Conservation (phyloP, 2,113 vertebrate genomes). For the Lophura nycthemera region DNA sequence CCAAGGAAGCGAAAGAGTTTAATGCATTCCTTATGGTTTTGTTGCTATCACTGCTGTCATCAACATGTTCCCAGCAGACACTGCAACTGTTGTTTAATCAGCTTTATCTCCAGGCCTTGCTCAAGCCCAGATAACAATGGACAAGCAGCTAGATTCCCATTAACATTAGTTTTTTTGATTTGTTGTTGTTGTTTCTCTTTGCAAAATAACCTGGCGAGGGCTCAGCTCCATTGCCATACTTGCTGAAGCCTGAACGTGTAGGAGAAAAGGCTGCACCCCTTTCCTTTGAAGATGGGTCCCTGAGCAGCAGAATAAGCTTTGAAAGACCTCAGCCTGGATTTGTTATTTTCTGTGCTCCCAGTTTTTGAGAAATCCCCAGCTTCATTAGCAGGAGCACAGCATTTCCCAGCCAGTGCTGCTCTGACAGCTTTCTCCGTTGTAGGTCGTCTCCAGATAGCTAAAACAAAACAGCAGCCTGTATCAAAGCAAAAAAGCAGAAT, state of each 20-base stretch:
- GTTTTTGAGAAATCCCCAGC: neutral
- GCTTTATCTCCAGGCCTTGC: neutral
- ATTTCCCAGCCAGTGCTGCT: neutral
- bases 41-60: neutral
- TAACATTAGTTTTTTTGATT: neutral
- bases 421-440: neutral
- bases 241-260: neutral
- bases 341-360: neutral
- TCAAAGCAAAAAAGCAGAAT: neutral
- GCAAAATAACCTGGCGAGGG: neutral
- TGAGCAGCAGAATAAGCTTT: neutral
- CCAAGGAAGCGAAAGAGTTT: conserved; percentile 4
- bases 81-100: neutral
- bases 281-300: rapidly evolving
- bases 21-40: neutral
- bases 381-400: neutral
- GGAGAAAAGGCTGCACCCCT: too few species aligned
- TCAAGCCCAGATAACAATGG: neutral
- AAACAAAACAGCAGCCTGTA: neutral
- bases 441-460: neutral
- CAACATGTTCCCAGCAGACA: neutral
- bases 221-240: neutral
- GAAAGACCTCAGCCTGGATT: neutral
- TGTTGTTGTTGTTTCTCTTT: neutral
- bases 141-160: neutral